Percentiles rank a stretch among this genome's conserved stretches.
Conservation (phyloP, 1,140 invertebrate species). For the Euschistus heros region DNA sequence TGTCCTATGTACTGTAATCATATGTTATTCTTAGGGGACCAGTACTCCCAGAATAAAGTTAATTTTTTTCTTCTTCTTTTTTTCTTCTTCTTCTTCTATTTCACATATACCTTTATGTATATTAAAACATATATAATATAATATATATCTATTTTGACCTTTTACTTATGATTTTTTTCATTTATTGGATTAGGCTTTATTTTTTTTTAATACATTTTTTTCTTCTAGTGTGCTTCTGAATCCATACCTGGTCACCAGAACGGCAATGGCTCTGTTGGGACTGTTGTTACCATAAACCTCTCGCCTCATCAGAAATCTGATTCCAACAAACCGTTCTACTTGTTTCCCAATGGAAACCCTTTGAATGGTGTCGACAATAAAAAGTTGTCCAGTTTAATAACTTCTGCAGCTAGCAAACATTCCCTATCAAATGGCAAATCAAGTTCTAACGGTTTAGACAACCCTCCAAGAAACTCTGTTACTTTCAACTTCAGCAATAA, state of each 20-base stretch:
- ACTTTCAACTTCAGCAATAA: conserved; percentile 27
- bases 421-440: conserved; percentile 18
- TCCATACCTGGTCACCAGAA: not conserved
- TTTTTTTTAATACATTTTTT: not conserved
- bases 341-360: conserved; percentile 19
- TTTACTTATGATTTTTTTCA: no score
- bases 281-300: conserved; percentile 21
- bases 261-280: conserved; percentile 9
- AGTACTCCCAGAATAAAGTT: no score
- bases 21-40: no score
- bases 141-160: no score
- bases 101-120: no score
- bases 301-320: conserved; percentile 11
- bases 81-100: no score
- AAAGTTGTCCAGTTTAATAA: conserved; percentile 19
- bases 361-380: conserved; percentile 8
- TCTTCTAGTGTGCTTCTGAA: not conserved
- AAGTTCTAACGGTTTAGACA: conserved; percentile 15
- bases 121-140: no score
- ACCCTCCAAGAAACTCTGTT: conserved; percentile 21
- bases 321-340: conserved; percentile 21
- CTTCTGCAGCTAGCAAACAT: not conserved
- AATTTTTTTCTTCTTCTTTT: no score
- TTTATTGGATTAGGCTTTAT: no score
- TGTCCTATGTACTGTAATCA: no score